Evolutionary conservation across 2,888 invertebrate species (phyloP).

Genomic region (Heliconius sara): DNA sequence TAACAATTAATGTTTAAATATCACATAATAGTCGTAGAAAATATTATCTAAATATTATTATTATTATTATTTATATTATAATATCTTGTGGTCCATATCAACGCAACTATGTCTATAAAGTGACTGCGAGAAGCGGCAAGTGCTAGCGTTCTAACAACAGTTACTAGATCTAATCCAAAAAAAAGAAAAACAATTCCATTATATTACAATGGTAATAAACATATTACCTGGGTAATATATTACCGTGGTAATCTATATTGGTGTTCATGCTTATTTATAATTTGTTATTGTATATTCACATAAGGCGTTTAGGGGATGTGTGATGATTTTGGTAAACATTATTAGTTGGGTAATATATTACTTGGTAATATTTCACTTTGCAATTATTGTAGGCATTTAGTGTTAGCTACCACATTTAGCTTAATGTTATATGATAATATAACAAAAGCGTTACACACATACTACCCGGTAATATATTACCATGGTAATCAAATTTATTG

Average conservation of each 20-base stretch:
- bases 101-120: constrained; percentile 66
- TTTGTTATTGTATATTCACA: constrained; percentile 18
- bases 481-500: constrained; percentile 6
- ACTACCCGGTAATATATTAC: neutral
- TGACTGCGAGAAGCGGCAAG: constrained; percentile 49
- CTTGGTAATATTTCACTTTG: neutral
- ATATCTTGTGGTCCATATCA: constrained; percentile 77
- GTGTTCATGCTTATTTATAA: neutral
- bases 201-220: constrained; percentile 11
- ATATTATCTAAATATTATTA: constrained; percentile 59
- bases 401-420: neutral
- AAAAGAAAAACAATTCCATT: neutral
- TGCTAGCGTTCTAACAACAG: constrained; percentile 40
- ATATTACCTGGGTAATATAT: neutral
- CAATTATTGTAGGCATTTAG: neutral
- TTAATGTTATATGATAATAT: neutral
- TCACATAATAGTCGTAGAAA: constrained; percentile 80
- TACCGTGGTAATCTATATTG: neutral
- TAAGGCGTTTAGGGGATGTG: neutral
- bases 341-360: neutral
- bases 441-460: neutral
- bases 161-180: neutral
- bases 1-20: constrained; percentile 77
- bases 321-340: neutral
- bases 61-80: constrained; percentile 49